A percentile compares a stretch with the other conserved stretches of the same genome.
These are phyloP conservation scores for Probosciger aterrimus DNA, from an alignment of 2,113 vertebrate genomes.

Conservation along the genomic window DNA sequence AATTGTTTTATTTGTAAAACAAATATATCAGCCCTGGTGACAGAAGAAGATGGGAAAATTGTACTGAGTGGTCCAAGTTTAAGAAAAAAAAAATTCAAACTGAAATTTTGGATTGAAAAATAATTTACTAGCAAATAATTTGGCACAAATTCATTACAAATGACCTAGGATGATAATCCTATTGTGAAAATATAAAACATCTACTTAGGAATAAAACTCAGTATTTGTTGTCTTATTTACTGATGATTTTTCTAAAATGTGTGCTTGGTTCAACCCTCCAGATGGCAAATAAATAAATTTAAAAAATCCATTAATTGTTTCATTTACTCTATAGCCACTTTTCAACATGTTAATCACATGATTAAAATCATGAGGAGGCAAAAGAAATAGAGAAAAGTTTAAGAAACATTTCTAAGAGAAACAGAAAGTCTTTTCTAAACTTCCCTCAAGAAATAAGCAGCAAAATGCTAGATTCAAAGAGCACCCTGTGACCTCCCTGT, in stretches of 20 bases:
- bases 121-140: background rate
- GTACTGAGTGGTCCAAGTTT: background rate
- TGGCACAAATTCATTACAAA: background rate
- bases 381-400: background rate
- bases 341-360: background rate
- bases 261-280: background rate
- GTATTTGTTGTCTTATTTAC: background rate
- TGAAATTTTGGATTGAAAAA: background rate
- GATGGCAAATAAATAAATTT: background rate
- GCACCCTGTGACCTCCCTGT: background rate
- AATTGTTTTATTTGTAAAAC: background rate
- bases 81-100: background rate
- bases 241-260: background rate
- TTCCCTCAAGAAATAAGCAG: background rate
- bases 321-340: background rate
- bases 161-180: background rate
- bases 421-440: background rate
- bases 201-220: background rate
- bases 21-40: background rate
- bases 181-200: background rate
- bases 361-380: background rate
- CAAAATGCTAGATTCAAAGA: background rate
- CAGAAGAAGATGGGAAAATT: background rate
- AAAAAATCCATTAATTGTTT: background rate
- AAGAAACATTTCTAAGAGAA: background rate